phyloP scores from a whole-genome alignment of 2,113 vertebrate genomes.

The Siphamia tubifer region DNA sequence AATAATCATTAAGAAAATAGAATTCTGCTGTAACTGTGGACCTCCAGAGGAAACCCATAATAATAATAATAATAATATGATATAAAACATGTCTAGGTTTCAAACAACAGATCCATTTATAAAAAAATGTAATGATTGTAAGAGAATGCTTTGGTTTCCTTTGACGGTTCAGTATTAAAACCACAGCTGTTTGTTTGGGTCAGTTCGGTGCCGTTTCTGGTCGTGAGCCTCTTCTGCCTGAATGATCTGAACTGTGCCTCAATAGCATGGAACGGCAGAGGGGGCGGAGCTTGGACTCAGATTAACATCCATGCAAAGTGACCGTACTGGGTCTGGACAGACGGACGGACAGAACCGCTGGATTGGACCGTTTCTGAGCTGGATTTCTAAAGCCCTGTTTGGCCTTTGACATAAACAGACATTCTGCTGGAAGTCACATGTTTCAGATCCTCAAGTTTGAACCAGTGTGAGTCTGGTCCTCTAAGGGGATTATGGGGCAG shows the following conservation, averaged over 20 bases:
- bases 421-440: not conserved
- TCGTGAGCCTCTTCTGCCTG: not conserved
- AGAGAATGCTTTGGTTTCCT: too few relatives aligned
- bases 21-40: too few relatives aligned
- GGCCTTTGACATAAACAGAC: not conserved
- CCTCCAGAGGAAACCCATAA: too few relatives aligned
- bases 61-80: too few relatives aligned
- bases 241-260: not conserved
- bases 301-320: not conserved
- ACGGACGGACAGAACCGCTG: too few relatives aligned
- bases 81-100: too few relatives aligned
- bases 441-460: not conserved
- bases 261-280: not conserved
- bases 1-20: too few relatives aligned
- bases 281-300: not conserved
- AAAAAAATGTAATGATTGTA: too few relatives aligned
- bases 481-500: conserved; percentile 1
- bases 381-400: not conserved
- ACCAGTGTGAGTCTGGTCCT: not conserved
- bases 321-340: too few relatives aligned
- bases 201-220: not conserved
- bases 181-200: conserved; percentile 1
- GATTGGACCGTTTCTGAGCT: not conserved
- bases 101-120: too few relatives aligned
- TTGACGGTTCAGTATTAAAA: too few relatives aligned